Evolutionary conservation across 2,113 vertebrate species (phyloP), one percentile per base, ranked within the genome.

Genomic region (Meleagris gallopavo): DNA sequence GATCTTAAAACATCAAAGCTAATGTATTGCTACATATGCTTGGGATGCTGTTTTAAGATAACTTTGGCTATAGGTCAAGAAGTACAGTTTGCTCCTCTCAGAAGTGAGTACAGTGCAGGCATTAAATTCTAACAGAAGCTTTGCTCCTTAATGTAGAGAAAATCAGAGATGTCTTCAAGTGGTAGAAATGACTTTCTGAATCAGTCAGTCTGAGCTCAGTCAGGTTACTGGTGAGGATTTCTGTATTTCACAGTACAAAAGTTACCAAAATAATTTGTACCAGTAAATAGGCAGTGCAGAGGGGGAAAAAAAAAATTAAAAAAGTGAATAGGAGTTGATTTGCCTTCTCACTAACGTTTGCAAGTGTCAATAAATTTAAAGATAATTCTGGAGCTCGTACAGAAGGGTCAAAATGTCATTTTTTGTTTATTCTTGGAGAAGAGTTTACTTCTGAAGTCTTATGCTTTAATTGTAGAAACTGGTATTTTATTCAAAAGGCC

Each of bases 341-440:
- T 43, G 57, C 2, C 10, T 93, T 88, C 38, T 78, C 48, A n/a
- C 8, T 55, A 74, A 18, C 27, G 61, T 58, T 65, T 82, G 27
- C 7, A 82, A 69, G 22, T 46, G 30, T 11, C 75, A 65, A 45
- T 84, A 64, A 55, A 86, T 82, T 34, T 85, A 85, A 74, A 78
- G 60, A 50, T 66, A 79, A 76, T 46, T 55, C 60, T 76, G 46
- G 83, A 80, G 83, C 20, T 18, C 4, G 41, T 10, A 52, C 3
- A 78, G 25, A 60, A 60, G 25, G 14, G 9, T 19, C 77, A 87
- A 83, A 62, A 64, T 16, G 8, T 21, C 1, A 1, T 45, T 10
- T 25, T 66, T 61, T 86, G 54, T 62, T 83, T 81, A 50, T 46
- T 88, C 88, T 86, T 84, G 29, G 29, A 77, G 64, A 54, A 81